Base-by-base conservation (phyloP, 2,797 vertebrate species). In the Cercopithecus mitis region DNA sequence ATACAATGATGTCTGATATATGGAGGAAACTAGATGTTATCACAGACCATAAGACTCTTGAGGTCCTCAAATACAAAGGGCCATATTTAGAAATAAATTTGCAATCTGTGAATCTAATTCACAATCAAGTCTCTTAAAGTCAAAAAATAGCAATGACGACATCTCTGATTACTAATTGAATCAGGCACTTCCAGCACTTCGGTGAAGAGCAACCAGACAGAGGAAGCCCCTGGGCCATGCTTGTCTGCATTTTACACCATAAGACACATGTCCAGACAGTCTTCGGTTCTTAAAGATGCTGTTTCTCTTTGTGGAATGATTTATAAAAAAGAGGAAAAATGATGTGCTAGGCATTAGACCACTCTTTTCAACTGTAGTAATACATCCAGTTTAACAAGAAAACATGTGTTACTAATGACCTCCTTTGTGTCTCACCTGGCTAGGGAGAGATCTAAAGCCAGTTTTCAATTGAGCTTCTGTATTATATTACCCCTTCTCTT, bases 51-150 rank as follows among this genome's bases (percentile, higher is more conserved):
- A 98, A 98, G 97, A 97, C 92, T 98, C 96, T 98, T 94, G 94
- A 98, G 98, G 97, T 97, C 98, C 97, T 98, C 98, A 87, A 98
- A 98, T 93, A 99, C 98, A 99, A 99, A 99, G 95, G 97, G 88
- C 81, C 92, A 96, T 96, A 98, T 98, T 99, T 98, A 98, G 98
- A 98, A 98, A 98, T 97, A 98, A 98, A 98, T 95, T 98, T 98
- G 93, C 97, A 98, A 98, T 98, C 98, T 98, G 97, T 98, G 98
- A 98, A 98, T 98, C 98, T 98, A 99, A 98, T 98, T 98, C 98
- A 99, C 98, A 98, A 98, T 98, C 98, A 98, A 98, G 98, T 95
- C 98, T 98, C 98, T 98, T 97, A 98, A 98, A 98, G 98, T 98
- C 98, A 98, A 96, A 98, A 98, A 98, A 98, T 55, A 98, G 98